Conservation (phyloP, 2,797 vertebrate species). For the Sebastes diploproa region DNA sequence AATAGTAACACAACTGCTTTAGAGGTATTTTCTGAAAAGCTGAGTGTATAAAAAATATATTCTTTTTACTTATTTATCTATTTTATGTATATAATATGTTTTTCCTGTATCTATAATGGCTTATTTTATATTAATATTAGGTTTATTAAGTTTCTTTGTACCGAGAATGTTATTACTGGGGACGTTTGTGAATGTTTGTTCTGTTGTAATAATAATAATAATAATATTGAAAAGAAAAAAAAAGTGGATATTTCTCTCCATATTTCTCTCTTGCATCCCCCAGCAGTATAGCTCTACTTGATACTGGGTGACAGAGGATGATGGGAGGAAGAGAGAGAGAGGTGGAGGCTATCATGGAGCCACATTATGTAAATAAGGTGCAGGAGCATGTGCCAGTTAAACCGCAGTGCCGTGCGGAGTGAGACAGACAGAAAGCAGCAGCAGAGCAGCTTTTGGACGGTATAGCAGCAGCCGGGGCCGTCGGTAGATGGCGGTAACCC, state of each 20-base stretch:
- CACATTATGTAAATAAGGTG: slow-evolving; percentile 82
- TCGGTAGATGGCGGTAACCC: slow-evolving; percentile 87
- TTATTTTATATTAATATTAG: no score
- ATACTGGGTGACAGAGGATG: slow-evolving; percentile 23
- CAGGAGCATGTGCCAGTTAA: slow-evolving; percentile 77
- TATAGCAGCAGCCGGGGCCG: slow-evolving; percentile 62
- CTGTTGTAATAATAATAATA: no score
- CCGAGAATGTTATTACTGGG: no score
- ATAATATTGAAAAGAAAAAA: no score
- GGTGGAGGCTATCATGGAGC: slow-evolving; percentile 37
- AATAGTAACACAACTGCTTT: neutral
- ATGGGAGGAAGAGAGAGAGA: neutral
- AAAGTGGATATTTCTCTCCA: no score
- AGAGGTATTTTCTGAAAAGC: neutral
- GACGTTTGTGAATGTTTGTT: no score
- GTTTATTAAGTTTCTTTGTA: no score
- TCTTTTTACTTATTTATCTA: no score
- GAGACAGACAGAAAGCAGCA: slow-evolving; percentile 39
- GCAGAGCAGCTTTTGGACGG: slow-evolving; percentile 39
- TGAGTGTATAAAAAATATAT: slow-evolving; percentile 40
- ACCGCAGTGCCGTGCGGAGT: slow-evolving; percentile 79
- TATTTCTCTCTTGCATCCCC: no score
- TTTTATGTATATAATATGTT: no score
- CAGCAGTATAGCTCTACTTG: neutral
- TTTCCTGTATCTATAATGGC: no score